Conservation (phyloP, 2,113 vertebrate species). For the Menura novaehollandiae region DNA sequence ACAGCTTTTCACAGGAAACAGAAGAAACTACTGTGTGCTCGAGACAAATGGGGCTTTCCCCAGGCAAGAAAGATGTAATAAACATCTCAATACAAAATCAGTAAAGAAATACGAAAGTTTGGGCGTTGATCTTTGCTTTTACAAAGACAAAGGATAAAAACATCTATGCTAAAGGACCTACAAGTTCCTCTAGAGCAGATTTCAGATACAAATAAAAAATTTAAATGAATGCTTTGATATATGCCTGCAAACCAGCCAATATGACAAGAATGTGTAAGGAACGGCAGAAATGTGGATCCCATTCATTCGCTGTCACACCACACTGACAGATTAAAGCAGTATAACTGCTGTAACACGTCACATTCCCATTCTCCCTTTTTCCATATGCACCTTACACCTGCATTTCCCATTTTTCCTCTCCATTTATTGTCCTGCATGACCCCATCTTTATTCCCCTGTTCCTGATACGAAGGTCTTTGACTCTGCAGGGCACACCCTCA, state of each 20-base stretch:
- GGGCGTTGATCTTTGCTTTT: constrained; percentile 4
- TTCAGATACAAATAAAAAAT: constrained; percentile 22
- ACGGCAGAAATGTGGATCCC: not conserved
- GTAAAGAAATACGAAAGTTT: constrained; percentile 9
- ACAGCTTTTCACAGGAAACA: constrained; percentile 34
- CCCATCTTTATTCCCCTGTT: not conserved
- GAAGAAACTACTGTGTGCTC: not conserved
- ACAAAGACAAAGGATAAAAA: not conserved
- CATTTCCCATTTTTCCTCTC: not conserved
- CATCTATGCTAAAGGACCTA: not conserved
- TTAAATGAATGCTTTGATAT: not conserved
- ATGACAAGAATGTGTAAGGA: constrained; percentile 2
- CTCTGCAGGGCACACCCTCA: not conserved
- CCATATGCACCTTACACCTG: not conserved
- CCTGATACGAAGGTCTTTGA: not conserved
- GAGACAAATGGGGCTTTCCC: constrained; percentile 24
- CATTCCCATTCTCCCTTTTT: not conserved
- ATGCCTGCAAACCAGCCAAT: constrained; percentile 9
- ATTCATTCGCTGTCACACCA: not conserved
- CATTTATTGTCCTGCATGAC: fast-evolving
- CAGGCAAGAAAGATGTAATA: constrained; percentile 39
- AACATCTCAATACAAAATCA: constrained; percentile 43
- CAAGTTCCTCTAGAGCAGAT: not conserved
- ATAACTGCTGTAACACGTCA: not conserved
- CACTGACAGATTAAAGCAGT: not conserved